phyloP scores from a whole-genome alignment of 2,888 invertebrate genomes.

The Tiphia femorata region DNA sequence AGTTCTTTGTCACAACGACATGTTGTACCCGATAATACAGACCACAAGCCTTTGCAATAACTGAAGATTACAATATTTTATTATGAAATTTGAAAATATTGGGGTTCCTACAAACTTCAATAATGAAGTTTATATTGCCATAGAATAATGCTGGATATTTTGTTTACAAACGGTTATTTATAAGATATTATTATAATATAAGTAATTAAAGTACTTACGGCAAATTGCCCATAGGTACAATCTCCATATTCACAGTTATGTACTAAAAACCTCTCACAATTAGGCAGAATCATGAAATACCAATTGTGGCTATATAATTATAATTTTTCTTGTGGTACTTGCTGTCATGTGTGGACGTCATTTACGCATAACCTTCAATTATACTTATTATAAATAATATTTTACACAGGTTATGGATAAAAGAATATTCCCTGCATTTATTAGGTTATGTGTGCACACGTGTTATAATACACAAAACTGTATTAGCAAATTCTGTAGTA shows the following conservation, averaged over 20 bases:
- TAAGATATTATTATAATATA: not conserved
- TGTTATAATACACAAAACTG: no score
- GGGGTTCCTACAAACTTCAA: not conserved
- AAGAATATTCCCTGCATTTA: no score
- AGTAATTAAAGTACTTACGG: slow-evolving; percentile 49
- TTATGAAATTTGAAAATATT: not conserved
- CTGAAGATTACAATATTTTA: slow-evolving; percentile 40
- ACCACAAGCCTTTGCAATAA: slow-evolving; percentile 66
- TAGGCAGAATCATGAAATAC: not conserved
- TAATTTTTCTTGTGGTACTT: no score
- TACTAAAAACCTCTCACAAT: not conserved
- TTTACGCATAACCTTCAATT: not conserved
- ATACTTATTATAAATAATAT: no score
- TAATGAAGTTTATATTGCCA: not conserved
- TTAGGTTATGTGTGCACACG: no score
- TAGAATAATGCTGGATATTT: not conserved
- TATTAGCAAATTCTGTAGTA: no score
- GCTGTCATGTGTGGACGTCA: not conserved
- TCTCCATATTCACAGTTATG: slow-evolving; percentile 45
- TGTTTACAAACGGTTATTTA: not conserved
- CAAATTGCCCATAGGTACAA: slow-evolving; percentile 52
- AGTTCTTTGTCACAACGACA: slow-evolving; percentile 64
- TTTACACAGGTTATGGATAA: no score
- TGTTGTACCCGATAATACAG: slow-evolving; percentile 65
- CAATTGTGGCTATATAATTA: no score